Base-by-base conservation (phyloP, 2,888 invertebrate species). In the Xanthia icteritia region DNA sequence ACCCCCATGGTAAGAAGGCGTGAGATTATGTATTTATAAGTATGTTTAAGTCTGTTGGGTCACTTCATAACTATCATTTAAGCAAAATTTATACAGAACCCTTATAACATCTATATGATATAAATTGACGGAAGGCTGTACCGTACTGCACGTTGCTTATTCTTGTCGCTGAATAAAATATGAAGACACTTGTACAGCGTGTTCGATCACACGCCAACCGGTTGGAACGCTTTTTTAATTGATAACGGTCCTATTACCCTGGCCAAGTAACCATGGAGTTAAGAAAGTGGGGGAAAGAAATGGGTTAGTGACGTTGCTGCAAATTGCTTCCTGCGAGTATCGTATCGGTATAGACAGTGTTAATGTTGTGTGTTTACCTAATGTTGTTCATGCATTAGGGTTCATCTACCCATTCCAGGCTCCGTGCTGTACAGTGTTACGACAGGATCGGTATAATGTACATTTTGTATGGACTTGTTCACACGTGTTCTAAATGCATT, bases 141-240 rank as follows among this genome's bases (percentile, higher is more conserved):
- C 15, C 23, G 13, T 54, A 23, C 1, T 73, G 73, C 36, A 74
- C 8, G 73, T 45, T 15, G n/a, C 39, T 56, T 20, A 27, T 56
- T 73, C 17, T 31, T 42, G 20, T 8, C 5, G 8, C n/a, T 74
- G 74, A 74, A 74, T 74, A 39, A 74, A 48, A 51, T 75, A 74
- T 74, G 36, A 60, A 48, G 74, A 60, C 23, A 23, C 6, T 23
- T 11, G 20, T 23, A 17, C 5, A 54, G n/a, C n/a, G 5, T 51
- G 27, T 27, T 58, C 15, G 71, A 6, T 9, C 23, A 73, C 48
- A 48, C 23, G 27, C 36, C 5, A 58, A n/a, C 15, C n/a, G 5
- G 70, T 11, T 56, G 17, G 23, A 39, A 36, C 15, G 23, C 17
- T 15, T 20, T 31, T n/a, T 36, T 45, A 36, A 45, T 73, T 45